Percentiles rank a stretch among this genome's conserved stretches.
These are phyloP conservation scores for Drosophila kanekoi DNA, from an alignment of 2,888 invertebrate species.

Conservation along the genomic window DNA sequence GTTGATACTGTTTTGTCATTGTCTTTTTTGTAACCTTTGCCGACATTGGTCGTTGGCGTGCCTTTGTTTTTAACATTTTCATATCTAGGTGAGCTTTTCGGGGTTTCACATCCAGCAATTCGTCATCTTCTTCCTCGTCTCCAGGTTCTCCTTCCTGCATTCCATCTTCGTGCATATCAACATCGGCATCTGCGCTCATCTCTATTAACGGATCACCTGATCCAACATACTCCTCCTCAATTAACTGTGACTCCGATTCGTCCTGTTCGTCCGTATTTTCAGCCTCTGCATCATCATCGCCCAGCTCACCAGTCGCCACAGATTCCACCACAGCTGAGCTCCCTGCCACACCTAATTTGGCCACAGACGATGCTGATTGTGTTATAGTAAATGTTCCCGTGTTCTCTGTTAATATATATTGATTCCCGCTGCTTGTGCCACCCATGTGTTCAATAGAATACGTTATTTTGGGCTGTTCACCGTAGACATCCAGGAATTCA, in stretches of 20 bases:
- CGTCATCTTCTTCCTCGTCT: conserved; percentile 60
- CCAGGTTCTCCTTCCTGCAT: conserved; percentile 49
- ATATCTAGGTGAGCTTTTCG: conserved; percentile 55
- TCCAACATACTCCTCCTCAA: conserved; percentile 77
- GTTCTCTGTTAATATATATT: conserved; percentile 83
- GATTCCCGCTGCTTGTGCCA: conserved; percentile 78
- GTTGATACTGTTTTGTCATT: conserved; percentile 47
- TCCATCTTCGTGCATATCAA: conserved; percentile 58
- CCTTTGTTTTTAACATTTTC: conserved; percentile 40
- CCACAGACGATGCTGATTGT: conserved; percentile 60
- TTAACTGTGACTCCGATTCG: conserved; percentile 72
- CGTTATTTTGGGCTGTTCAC: conserved; percentile 83
- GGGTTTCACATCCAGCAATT: conserved; percentile 58
- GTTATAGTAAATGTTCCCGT: conserved; percentile 83
- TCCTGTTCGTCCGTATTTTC: conserved; percentile 69
- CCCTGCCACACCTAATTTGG: conserved; percentile 67
- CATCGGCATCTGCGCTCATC: conserved; percentile 56
- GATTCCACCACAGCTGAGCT: conserved; percentile 54
- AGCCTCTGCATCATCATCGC: conserved; percentile 73
- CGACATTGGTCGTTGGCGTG: conserved; percentile 36
- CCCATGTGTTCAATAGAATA: conserved; percentile 84
- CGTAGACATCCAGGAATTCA: conserved; percentile 84
- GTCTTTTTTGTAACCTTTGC: conserved; percentile 43
- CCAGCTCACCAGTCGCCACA: conserved; percentile 56
- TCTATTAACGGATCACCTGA: conserved; percentile 73